Base-by-base conservation (phyloP, 2,113 vertebrate genomes). In the Lepisosteus osseus region DNA sequence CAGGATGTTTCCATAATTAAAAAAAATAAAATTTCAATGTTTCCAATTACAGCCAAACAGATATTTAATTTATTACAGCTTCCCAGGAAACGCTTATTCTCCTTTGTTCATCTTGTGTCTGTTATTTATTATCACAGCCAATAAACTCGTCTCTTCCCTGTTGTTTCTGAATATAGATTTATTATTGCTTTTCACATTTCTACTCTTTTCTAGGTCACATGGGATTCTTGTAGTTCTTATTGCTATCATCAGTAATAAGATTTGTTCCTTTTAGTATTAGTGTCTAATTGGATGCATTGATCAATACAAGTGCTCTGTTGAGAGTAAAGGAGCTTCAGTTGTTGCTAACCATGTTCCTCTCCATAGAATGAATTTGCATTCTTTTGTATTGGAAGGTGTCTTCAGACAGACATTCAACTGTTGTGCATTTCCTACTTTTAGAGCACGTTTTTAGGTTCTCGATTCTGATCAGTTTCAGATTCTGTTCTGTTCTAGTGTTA, bases 181-280 rank as follows among this genome's bases (percentile, higher is more conserved):
- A n/a, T 72, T 54, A 29, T 29, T 29, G 29, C 2, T 29, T 29
- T 29, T 14, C 59, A n/a, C 59, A 14, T 3, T 15, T 8, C 7
- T 3, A 17, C 59, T 15, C 8, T 62, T 40, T 2, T 15, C 6
- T 17, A 40, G 17, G 61, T 62, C 7, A 15, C 41, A 2, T 40
- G 59, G 2, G 4, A 15, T 11, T 7, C 59, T 29, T 29, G 3
- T 11, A 62, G 15, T 43, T 56, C 64, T 56, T 67, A 54, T 57
- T 70, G 67, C 76, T 73, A 59, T 72, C 79, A 72, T 77, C 77
- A 62, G 73, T 61, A 62, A 69, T 75, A 74, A 74, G 51, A 61
- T 71, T 63, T 17, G 9, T 79, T 80, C 86, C 84, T 86, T 74
- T 11, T 47, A 83, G 69, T 82, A 86, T 86, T 85, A 79, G 78